phyloP scores from a whole-genome alignment of 2,888 invertebrate genomes.

The Salticus scenicus region DNA sequence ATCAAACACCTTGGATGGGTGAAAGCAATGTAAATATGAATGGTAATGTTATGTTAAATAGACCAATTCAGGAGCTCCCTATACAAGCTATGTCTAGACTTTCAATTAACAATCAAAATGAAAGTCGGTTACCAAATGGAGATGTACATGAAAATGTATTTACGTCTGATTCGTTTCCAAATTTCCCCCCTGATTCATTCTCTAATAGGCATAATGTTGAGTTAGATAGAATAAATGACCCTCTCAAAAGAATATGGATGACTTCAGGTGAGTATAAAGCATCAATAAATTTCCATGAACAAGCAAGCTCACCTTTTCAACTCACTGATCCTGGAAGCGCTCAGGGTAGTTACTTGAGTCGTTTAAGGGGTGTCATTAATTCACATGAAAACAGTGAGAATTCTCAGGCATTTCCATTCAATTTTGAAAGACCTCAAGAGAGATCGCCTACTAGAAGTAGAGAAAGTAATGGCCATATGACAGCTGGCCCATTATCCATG shows the following conservation, averaged over 20 bases:
- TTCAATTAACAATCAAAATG: constrained; percentile 9
- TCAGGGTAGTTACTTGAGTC: constrained; percentile 53
- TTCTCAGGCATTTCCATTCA: constrained; percentile 20
- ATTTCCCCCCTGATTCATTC: constrained; percentile 24
- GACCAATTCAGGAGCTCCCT: constrained; percentile 25
- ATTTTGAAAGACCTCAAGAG: constrained; percentile 26
- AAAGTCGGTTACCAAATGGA: constrained; percentile 34
- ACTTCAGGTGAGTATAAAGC: constrained; percentile 24
- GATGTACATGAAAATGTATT: constrained; percentile 22
- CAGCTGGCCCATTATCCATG: constrained; percentile 57
- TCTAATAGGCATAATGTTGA: constrained; percentile 19
- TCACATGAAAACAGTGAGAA: constrained; percentile 32
- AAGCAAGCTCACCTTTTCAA: constrained; percentile 31
- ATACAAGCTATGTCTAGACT: constrained; percentile 41
- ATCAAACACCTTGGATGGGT: background rate
- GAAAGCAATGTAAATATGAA: background rate
- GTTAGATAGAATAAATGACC: constrained; percentile 23
- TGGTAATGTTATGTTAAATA: background rate
- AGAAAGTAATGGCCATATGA: constrained; percentile 19
- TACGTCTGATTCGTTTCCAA: constrained; percentile 21
- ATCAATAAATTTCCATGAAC: background rate
- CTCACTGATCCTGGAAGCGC: constrained; percentile 20
- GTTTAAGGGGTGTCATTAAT: constrained; percentile 32
- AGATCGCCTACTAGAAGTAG: constrained; percentile 5
- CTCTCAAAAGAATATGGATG: constrained; percentile 14